Percentiles rank a stretch among this genome's conserved stretches.
These are phyloP conservation scores for Daphoenositta chrysoptera DNA, from an alignment of 2,113 vertebrate genomes.

Conservation along the genomic window DNA sequence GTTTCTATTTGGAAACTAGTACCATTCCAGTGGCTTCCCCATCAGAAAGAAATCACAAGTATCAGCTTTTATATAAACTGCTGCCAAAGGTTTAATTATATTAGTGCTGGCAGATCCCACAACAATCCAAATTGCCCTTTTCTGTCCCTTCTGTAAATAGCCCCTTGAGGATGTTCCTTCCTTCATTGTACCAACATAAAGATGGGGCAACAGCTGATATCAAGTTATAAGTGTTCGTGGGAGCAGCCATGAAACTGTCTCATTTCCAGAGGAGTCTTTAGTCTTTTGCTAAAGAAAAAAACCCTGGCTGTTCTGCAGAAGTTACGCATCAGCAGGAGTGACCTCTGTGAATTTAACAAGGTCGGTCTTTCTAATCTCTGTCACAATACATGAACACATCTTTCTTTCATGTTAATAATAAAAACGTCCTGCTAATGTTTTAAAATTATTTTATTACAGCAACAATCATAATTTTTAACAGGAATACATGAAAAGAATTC, in stretches of 20 bases:
- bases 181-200: not conserved
- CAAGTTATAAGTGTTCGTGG: not conserved
- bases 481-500: not conserved
- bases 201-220: not conserved
- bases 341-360: slow-evolving; percentile 4
- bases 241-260: not conserved
- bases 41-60: not conserved
- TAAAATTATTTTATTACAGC: slow-evolving; percentile 3
- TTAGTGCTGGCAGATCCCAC: not conserved
- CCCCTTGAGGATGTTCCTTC: not conserved
- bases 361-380: not conserved
- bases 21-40: not conserved
- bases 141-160: not conserved
- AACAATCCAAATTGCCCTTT: not conserved
- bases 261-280: not conserved
- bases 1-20: not conserved
- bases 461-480: not conserved
- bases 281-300: not conserved
- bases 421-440: not conserved
- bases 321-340: not conserved
- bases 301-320: not conserved
- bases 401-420: not conserved
- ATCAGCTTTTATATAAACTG: not conserved
- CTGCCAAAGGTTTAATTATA: not conserved
- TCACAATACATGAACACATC: not conserved